A percentile compares a stretch with the other conserved stretches of the same genome.
Evolutionary conservation across 2,888 invertebrate genomes (phyloP).

Genomic region (Pseudococcus viburni): DNA sequence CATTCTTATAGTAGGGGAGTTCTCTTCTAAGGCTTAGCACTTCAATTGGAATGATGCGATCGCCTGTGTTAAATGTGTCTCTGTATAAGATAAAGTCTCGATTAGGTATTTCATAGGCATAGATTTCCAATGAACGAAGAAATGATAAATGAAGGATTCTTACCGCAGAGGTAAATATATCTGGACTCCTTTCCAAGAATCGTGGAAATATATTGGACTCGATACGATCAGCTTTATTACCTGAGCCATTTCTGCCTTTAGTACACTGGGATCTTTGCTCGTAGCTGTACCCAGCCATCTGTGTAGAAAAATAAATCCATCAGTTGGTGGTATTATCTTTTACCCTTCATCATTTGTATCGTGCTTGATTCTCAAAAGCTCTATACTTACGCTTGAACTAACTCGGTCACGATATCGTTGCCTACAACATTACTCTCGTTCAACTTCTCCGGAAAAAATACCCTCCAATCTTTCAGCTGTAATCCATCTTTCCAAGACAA

Average conservation of each 20-base stretch:
- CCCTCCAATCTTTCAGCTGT: conserved; percentile 37
- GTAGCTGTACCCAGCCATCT: neutral
- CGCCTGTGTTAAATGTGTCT: neutral
- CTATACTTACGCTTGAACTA: conserved; percentile 30
- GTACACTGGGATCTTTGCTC: conserved; percentile 18
- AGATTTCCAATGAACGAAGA: neutral
- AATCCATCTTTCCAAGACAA: conserved; percentile 33
- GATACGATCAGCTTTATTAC: conserved; percentile 25
- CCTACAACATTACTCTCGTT: conserved; percentile 9
- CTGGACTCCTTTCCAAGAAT: conserved; percentile 18
- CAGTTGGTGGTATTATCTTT: neutral
- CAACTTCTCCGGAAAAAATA: neutral
- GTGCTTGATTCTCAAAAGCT: neutral
- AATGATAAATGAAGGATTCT: neutral
- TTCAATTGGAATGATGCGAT: neutral
- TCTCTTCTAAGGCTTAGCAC: neutral
- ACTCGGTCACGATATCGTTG: conserved; percentile 27
- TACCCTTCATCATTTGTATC: neutral
- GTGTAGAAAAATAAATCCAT: neutral
- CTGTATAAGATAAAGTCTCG: neutral
- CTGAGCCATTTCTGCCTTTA: neutral
- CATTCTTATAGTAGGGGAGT: neutral
- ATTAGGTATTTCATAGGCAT: neutral
- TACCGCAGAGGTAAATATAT: neutral
- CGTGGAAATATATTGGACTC: conserved; percentile 45